Conservation (phyloP, 1,140 invertebrate species). For the Diploscapter pachys region DNA sequence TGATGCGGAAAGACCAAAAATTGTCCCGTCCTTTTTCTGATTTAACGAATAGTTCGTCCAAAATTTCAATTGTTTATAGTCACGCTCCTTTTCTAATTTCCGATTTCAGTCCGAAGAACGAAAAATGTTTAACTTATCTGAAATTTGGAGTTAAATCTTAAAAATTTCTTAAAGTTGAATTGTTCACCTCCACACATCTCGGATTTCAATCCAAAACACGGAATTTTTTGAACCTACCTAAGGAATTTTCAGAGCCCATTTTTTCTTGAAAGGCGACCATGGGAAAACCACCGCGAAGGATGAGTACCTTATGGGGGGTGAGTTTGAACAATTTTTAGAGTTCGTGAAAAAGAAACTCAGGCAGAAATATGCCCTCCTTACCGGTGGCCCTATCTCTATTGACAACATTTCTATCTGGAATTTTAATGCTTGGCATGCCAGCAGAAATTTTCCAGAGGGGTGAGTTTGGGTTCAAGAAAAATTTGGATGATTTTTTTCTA, state of each 20-base stretch:
- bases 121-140: too few species aligned
- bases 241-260: conserved; percentile 17
- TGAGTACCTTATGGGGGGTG: conserved; percentile 53
- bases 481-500: conserved; percentile 14
- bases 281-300: conserved; percentile 41
- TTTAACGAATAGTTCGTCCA: not conserved
- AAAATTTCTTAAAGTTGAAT: too few species aligned
- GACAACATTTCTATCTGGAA: conserved; percentile 55
- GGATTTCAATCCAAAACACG: too few species aligned
- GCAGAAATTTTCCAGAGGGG: conserved; percentile 53
- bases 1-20: not conserved
- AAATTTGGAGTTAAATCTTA: too few species aligned
- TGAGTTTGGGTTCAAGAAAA: not conserved
- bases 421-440: conserved; percentile 45
- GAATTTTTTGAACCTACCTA: too few species aligned
- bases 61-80: too few species aligned
- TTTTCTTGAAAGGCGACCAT: conserved; percentile 14
- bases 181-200: too few species aligned
- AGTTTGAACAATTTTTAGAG: too few species aligned
- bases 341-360: too few species aligned
- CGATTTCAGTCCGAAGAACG: too few species aligned
- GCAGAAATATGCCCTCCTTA: conserved; percentile 45
- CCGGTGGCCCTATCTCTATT: conserved; percentile 55
- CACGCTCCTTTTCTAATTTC: too few species aligned
- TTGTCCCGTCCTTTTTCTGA: not conserved